phyloP scores from a whole-genome alignment of 2,113 vertebrate species.

The Ivindomyrus marchei region DNA sequence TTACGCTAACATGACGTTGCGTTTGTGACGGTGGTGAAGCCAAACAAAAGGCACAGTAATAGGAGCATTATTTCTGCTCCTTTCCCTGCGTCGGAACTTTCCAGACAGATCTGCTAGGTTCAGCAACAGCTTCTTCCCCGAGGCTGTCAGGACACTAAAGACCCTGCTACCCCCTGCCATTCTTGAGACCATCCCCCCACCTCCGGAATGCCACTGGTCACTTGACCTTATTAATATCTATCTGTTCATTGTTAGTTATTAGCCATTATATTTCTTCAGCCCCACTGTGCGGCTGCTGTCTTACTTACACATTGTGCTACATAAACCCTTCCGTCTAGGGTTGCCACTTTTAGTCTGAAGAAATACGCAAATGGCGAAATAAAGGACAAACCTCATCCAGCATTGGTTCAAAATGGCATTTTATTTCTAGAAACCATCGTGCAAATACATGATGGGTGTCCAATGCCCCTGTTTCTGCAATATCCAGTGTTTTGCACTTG shows the following conservation, averaged over 20 bases:
- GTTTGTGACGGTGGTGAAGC: background rate
- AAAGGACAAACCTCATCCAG: background rate
- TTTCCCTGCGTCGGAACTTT: background rate
- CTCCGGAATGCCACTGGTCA: background rate
- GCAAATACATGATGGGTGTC: background rate
- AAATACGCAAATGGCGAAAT: background rate
- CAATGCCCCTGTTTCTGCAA: background rate
- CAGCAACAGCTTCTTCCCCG: background rate
- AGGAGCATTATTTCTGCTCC: background rate
- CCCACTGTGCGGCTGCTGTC: background rate
- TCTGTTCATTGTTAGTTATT: background rate
- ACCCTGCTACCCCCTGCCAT: background rate
- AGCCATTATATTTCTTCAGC: background rate
- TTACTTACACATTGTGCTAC: background rate
- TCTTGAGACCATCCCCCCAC: background rate
- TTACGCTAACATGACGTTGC: background rate
- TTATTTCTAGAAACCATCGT: background rate
- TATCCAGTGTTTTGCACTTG: background rate
- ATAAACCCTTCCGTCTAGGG: background rate
- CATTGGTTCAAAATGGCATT: background rate
- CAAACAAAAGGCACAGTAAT: slow-evolving; percentile 2
- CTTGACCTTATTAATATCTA: background rate
- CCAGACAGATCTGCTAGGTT: background rate
- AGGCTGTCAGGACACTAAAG: background rate
- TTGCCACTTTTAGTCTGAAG: background rate